Evolutionary conservation across 2,113 vertebrate genomes (phyloP).

Genomic region (Caranx melampygus): DNA sequence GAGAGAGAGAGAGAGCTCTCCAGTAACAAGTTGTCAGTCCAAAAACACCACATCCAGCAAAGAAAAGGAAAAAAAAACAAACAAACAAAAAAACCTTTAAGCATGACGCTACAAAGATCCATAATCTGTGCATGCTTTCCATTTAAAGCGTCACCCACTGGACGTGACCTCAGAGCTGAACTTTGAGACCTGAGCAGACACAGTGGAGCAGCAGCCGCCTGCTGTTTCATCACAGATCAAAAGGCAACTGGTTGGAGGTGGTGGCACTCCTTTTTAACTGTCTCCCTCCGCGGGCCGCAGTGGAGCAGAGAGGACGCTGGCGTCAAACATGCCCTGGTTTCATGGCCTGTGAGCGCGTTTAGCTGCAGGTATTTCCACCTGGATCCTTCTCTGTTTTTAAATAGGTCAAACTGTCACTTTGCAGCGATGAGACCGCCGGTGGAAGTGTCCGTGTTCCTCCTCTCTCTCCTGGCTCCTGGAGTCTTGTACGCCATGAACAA

Average conservation of each 20-base stretch:
- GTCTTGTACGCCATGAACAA: slow-evolving; percentile 84
- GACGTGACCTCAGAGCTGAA: slow-evolving; percentile 49
- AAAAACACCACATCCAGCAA: not conserved
- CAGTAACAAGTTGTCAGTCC: not conserved
- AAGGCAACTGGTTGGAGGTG: slow-evolving; percentile 29
- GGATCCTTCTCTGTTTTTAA: not conserved
- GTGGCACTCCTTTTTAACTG: slow-evolving; percentile 55
- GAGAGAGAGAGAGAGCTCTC: not conserved
- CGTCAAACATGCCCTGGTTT: slow-evolving; percentile 49
- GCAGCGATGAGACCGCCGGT: slow-evolving; percentile 82
- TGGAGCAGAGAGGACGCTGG: not conserved
- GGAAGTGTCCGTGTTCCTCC: slow-evolving; percentile 77
- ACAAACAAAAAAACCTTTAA: not conserved
- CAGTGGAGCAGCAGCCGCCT: slow-evolving; percentile 24
- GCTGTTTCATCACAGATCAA: slow-evolving; percentile 58
- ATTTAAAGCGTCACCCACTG: slow-evolving; percentile 28
- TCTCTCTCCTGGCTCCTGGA: slow-evolving; percentile 86
- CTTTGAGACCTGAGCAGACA: slow-evolving; percentile 70
- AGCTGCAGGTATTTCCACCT: slow-evolving; percentile 19
- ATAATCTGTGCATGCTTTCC: not conserved
- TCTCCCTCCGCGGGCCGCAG: not conserved
- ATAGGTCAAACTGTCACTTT: not conserved
- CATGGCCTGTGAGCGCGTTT: slow-evolving; percentile 1
- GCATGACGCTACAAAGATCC: slow-evolving; percentile 1
- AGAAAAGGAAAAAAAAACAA: not conserved